Conservation (phyloP, 2,888 invertebrate genomes). For the Agapostemon virescens region DNA sequence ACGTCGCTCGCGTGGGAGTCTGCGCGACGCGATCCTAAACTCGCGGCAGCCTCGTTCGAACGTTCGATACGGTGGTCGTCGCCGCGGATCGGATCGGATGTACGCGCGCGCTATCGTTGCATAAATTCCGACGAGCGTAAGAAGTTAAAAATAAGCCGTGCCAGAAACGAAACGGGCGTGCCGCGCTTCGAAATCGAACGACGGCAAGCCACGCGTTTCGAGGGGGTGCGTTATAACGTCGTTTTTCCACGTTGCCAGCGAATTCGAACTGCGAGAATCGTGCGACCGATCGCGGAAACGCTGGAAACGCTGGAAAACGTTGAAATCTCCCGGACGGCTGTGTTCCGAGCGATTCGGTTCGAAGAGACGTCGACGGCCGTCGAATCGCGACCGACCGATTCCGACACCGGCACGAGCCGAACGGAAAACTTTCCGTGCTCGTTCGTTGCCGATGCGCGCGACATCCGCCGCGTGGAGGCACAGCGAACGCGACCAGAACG, state of each 20-base stretch:
- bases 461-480: neutral
- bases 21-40: constrained; percentile 21
- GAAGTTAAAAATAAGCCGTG: constrained; percentile 48
- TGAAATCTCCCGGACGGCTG: too few species aligned
- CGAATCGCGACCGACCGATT: too few species aligned
- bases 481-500: neutral
- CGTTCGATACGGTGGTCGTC: constrained; percentile 30
- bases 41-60: constrained; percentile 22
- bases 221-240: too few species aligned
- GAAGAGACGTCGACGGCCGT: too few species aligned
- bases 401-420: neutral
- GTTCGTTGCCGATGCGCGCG: neutral
- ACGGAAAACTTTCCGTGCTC: neutral
- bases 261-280: too few species aligned
- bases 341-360: neutral
- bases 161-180: constrained; percentile 25
- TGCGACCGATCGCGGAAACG: too few species aligned
- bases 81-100: constrained; percentile 32
- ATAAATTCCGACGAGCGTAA: constrained; percentile 43
- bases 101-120: constrained; percentile 30
- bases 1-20: constrained; percentile 35
- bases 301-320: too few species aligned
- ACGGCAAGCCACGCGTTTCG: neutral
- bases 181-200: constrained; percentile 40
- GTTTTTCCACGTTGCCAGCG: too few species aligned